Evolutionary conservation across 1,140 invertebrate genomes (phyloP), one percentile per base, ranked within the genome.

Genomic region (Eueides isabella): DNA sequence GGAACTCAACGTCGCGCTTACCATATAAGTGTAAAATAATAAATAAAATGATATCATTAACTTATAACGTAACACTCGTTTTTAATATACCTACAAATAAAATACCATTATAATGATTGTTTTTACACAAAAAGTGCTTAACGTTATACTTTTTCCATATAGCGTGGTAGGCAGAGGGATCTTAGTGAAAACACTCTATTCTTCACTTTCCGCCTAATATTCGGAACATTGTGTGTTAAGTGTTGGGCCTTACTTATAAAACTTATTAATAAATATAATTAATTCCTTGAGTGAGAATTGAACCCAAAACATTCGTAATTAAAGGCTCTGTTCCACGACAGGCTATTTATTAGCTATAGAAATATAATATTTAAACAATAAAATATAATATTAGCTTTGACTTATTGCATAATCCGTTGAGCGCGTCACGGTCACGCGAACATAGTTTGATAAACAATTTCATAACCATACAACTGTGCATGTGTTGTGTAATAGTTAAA

Each of bases 371-470:
- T 23, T 55, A 55, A 26, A 55, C 9, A 55, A 55, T 55, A 11
- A 55, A 55, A 55, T 55, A 11, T 11, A 26, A 55, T 55, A 55
- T 55, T 55, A 55, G 26, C 48, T 55, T 55, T 55, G 48, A 55
- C 48, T 55, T 26, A 26, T 55, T 55, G 48, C 48, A 23, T 55
- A 55, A 55, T 55, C n/a, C 5, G 16, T 44, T 16, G 9, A 26
- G 11, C 48, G n/a, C 48, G 48, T 55, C 48, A 55, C 48, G 48
- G 48, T 55, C 48, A 55, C 48, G 48, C 48, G 48, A 55, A 55
- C 48, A 55, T 55, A 3, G 48, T 3, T 55, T 55, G 48, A 55
- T 55, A 55, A 55, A 55, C 48, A 55, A 55, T 55, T 23, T 55
- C 48, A 55, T 55, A 55, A 55, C 48, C 12, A 55, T 55, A 26